Evolutionary conservation across 2,888 invertebrate genomes (phyloP), one percentile per base, ranked within the genome.

Genomic region (Cotesia congregata): DNA sequence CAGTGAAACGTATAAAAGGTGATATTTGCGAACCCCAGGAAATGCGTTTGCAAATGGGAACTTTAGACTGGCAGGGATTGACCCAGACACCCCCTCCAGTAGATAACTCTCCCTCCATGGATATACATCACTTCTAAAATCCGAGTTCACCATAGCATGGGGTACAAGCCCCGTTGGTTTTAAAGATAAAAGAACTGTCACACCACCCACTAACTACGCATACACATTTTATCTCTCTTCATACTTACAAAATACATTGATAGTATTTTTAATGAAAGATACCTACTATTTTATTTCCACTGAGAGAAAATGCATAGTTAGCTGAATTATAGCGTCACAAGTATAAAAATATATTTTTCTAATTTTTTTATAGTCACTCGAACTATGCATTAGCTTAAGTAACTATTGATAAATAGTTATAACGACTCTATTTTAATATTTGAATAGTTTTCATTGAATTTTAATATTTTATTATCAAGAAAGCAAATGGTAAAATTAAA

Each of bases 41-140:
- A 88, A 88, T 88, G 88, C 88, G 87, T 85, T 86, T 80, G 83
- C 81, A 81, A 84, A 84, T 86, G 87, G 86, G 85, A 88, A 87
- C 85, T 86, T 83, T 85, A 85, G 85, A 84, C 86, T 85, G 86
- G 87, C 87, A 88, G 88, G 88, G 88, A 88, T 88, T 88, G 88
- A 88, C 89, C 88, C 89, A 89, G 89, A 89, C 89, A 89, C 88
- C 88, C 89, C 89, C 87, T 89, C 88, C 89, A 88, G 75, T 82
- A 83, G 84, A 84, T 86, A 80, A 81, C 77, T 82, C 84, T 80
- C 86, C 85, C 85, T 83, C 85, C 83, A 74, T 40, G 15, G 59
- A 69, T 61, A 68, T 73, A 50, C 68, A 59, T 67, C 74, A 76
- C 74, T 80, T 78, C 76, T 71, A 72, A 78, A 81, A 80, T 76